Evolutionary conservation across 1,140 invertebrate species (phyloP), one percentile per base, ranked within the genome.

Genomic region (Dendroctonus valens): DNA sequence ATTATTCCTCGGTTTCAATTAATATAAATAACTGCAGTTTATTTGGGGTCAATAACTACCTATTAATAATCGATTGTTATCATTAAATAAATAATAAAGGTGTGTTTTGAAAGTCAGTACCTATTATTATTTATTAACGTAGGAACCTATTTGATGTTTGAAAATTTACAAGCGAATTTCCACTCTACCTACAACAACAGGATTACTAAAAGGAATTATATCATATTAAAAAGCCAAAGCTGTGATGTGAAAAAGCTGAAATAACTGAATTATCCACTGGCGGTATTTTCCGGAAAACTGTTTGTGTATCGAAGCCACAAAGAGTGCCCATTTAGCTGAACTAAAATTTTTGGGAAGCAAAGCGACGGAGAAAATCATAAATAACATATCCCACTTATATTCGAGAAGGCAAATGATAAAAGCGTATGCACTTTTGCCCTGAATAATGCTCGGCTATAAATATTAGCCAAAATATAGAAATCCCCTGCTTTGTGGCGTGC

Each of bases 371-470:
- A 65, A 59, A 60, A 53, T 60, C 68, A 70, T 73, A 73, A 73
- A 73, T 73, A 73, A 67, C 67, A 59, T 68, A 73, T 69, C 69
- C 69, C 70, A 69, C 59, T 66, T 59, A 61, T 53, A 71, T 68
- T 71, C 62, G 60, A 54, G 64, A 58, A 65, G 66, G 72, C 57
- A 71, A 70, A 73, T 71, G 67, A 70, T 55, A 57, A 73, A 71
- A 70, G 66, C 72, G 70, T 73, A 70, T 71, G 68, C 72, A 71
- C 64, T 71, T 71, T 73, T 69, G 55, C 59, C 59, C 68, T 59
- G 68, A 61, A 66, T 65, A 69, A 71, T 68, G 65, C 65, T 40
- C 48, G 59, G 54, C 57, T 70, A 73, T 73, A 73, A 73, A 73
- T 73, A 69, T 69, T 66, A 70, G 60, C 65, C 57, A 62, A 73